A percentile compares a stretch with the other conserved stretches of the same genome.
phyloP scores from a whole-genome alignment of 2,888 invertebrate genomes.

The Cheilosia vernalis region DNA sequence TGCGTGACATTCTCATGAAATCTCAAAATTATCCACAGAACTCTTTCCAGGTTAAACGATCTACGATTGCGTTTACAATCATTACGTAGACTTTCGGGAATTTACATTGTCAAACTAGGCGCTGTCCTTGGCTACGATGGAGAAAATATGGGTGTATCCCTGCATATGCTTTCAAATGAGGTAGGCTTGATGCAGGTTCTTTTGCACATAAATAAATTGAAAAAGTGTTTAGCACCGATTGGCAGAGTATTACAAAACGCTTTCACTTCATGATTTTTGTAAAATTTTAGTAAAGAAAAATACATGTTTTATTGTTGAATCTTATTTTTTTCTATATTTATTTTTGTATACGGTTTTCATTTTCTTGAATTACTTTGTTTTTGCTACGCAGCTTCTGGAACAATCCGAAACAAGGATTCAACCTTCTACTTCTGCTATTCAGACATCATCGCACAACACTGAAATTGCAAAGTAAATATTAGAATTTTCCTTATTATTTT shows the following conservation, averaged over 20 bases:
- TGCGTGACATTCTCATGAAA: constrained; percentile 77
- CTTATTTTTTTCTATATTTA: constrained; percentile 74
- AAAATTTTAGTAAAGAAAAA: constrained; percentile 1
- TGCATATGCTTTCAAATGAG: constrained; percentile 85
- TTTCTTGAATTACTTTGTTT: constrained; percentile 82
- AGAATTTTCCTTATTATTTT: constrained; percentile 80
- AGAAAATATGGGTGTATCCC: constrained; percentile 85
- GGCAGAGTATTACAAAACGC: constrained; percentile 45
- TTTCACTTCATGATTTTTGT: constrained; percentile 36
- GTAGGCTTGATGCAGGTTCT: constrained; percentile 82
- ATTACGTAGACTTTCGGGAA: constrained; percentile 91
- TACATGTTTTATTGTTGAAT: constrained; percentile 33
- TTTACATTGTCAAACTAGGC: constrained; percentile 92
- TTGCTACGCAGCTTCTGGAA: constrained; percentile 88
- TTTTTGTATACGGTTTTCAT: constrained; percentile 79
- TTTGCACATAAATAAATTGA: constrained; percentile 14
- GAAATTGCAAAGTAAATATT: constrained; percentile 87
- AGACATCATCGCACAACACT: constrained; percentile 84
- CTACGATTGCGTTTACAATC: constrained; percentile 91
- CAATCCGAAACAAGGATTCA: constrained; percentile 85
- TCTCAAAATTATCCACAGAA: constrained; percentile 79
- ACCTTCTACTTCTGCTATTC: constrained; percentile 84
- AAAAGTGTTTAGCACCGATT: constrained; percentile 75
- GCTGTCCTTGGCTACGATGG: constrained; percentile 89
- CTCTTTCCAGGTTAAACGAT: constrained; percentile 88